Conservation (phyloP, 2,888 invertebrate genomes). For the Agrotis segetum region DNA sequence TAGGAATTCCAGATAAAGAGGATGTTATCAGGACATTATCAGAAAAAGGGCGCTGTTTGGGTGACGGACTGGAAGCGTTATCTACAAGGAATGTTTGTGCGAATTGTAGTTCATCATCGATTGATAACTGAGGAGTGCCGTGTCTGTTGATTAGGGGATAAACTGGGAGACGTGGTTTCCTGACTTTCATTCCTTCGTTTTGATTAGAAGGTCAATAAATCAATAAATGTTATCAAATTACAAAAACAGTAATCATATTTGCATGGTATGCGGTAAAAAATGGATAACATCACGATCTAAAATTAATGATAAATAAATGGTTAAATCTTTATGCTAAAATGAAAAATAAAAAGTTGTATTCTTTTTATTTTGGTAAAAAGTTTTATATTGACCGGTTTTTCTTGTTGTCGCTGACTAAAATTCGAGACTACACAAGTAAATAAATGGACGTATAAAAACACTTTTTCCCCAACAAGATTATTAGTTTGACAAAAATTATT, state of each 20-base stretch:
- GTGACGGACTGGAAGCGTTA: slow-evolving; percentile 50
- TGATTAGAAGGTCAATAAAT: slow-evolving; percentile 1
- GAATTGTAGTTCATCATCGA: slow-evolving; percentile 37
- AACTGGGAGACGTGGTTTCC: slow-evolving; percentile 16
- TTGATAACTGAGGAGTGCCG: slow-evolving; percentile 49
- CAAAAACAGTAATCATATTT: background rate
- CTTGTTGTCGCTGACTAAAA: background rate
- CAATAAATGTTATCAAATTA: background rate
- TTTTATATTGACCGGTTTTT: background rate
- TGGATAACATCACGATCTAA: background rate
- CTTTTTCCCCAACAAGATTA: background rate
- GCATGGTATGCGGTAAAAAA: background rate
- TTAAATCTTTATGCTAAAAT: no score
- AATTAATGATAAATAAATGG: background rate
- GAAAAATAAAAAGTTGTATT: background rate
- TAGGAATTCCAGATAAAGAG: slow-evolving; percentile 31
- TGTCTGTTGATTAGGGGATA: slow-evolving; percentile 34
- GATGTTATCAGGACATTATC: slow-evolving; percentile 32
- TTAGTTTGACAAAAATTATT: no score
- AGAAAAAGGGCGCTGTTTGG: slow-evolving; percentile 28
- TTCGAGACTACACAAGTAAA: background rate
- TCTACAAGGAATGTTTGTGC: slow-evolving; percentile 49
- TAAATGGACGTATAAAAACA: background rate
- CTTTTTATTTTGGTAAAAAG: background rate
- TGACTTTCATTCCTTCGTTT: slow-evolving; percentile 7